A percentile compares a stretch with the other conserved stretches of the same genome.
phyloP scores from a whole-genome alignment of 2,797 vertebrate genomes.

The Mormyrops boulengeri region DNA sequence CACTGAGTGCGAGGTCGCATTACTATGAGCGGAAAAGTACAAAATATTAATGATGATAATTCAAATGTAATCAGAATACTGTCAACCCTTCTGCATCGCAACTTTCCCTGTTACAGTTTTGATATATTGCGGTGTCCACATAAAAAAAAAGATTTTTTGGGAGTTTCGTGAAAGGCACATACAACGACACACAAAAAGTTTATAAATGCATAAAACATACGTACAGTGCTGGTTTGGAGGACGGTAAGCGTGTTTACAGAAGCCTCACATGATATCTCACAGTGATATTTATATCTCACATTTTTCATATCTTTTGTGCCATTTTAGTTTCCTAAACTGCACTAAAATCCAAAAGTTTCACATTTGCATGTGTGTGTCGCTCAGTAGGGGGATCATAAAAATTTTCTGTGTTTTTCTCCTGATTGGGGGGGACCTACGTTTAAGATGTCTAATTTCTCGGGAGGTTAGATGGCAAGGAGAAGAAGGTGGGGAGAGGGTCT shows the following conservation, averaged over 20 bases:
- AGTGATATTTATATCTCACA: no score
- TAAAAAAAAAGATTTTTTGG: neutral
- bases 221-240: neutral
- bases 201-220: no score
- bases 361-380: neutral
- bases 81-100: neutral
- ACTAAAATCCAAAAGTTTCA: neutral
- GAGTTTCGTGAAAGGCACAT: neutral
- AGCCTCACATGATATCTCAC: neutral
- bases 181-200: no score
- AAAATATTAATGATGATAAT: neutral
- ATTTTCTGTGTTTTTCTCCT: neutral
- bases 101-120: neutral
- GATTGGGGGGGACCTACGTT: neutral
- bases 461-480: neutral
- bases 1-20: neutral
- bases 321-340: neutral
- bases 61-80: neutral
- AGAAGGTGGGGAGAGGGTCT: neutral
- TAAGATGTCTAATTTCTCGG: neutral
- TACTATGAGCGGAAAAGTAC: neutral
- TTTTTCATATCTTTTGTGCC: neutral
- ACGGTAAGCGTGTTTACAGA: neutral
- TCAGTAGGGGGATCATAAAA: neutral
- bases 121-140: neutral